Evolutionary conservation across 2,888 invertebrate genomes (phyloP), one percentile per base, ranked within the genome.

Genomic region (Agonum fuliginosum): DNA sequence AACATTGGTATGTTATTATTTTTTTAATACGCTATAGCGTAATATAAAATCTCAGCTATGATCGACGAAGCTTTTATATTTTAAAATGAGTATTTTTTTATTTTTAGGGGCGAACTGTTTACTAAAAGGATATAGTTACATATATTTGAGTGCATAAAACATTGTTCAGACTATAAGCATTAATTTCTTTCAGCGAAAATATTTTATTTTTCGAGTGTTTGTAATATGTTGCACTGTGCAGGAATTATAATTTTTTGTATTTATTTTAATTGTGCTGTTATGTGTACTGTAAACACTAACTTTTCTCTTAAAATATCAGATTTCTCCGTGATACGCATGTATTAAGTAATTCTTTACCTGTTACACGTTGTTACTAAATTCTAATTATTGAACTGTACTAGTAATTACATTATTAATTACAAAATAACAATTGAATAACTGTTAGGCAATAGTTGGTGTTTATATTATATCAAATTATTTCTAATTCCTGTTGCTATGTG

Each of bases 61-160:
- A 69, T 54, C 22, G 34, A 43, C 20, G 34, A 48, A 67, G 65
- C 67, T 75, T 75, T 75, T 51, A 71, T 74, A 67, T 75, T 75
- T 67, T 19, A 62, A 75, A 75, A 48, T 67, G 67, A 48, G 24
- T 48, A 67, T 51, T 67, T 30, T 67, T 67, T 75, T 48, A 75
- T 65, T 74, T 74, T 62, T 4, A 37, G 37, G 67, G 67, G 24
- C 4, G 70, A 46, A 71, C 34, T 74, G 74, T 74, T 75, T 75
- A 67, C 75, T 67, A 30, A 75, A 75, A 58, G 37, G 20, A 75
- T 75, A 46, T 2, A 37, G 51, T 75, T 75, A 67, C 75, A 73
- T 67, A 20, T 30, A 43, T 70, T 65, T 17, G 17, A 41, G 34
- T 71, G 72, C 24, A 19, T 27, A 14, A 51, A 51, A 48, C n/a